Base-by-base conservation (phyloP, 2,113 vertebrate genomes). In the Oryzias melastigma region DNA sequence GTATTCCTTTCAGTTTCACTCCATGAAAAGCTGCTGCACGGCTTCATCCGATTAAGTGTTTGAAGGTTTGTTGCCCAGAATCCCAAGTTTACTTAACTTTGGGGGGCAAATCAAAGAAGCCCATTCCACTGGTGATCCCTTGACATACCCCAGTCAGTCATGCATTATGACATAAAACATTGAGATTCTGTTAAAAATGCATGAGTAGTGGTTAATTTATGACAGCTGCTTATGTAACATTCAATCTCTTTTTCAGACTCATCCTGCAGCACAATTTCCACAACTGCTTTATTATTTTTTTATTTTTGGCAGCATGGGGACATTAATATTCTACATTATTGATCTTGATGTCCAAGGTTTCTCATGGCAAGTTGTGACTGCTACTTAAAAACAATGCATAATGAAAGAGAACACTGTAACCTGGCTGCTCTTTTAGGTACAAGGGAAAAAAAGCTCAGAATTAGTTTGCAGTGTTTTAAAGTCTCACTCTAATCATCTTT, bases 181-280 rank as follows among this genome's bases (percentile, higher is more conserved):
- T 40, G 51, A 66, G 15, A 46, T 63, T 6, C 20, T 54, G 16
- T 52, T 62, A 24, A 42, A 62, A 68, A 75, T 53, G 5, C 17
- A 65, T 29, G 16, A 29, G 45, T 42, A 27, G 42, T 63, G 24
- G 7, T 51, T 58, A 66, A 67, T 67, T 67, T 40, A 67, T 46
- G 49, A 40, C 18, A 46, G 15, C 18, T 57, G 27, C 52, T 67
- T 67, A 73, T 62, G 52, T 52, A 73, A 62, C 42, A 62, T 57
- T 42, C 51, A 61, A 40, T 55, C 46, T 51, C 41, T 73, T 57
- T 57, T 62, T 5, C 40, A 73, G 25, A 62, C 41, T 51, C 35
- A n/a, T n/a, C 14, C 49, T 40, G 51, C 48, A 43, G 53, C 29
- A 51, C 45, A 29, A 7, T 58, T 63, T 49, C 35, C 22, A 20